Conservation (phyloP, 2,797 vertebrate genomes). For the Siniperca obscura region DNA sequence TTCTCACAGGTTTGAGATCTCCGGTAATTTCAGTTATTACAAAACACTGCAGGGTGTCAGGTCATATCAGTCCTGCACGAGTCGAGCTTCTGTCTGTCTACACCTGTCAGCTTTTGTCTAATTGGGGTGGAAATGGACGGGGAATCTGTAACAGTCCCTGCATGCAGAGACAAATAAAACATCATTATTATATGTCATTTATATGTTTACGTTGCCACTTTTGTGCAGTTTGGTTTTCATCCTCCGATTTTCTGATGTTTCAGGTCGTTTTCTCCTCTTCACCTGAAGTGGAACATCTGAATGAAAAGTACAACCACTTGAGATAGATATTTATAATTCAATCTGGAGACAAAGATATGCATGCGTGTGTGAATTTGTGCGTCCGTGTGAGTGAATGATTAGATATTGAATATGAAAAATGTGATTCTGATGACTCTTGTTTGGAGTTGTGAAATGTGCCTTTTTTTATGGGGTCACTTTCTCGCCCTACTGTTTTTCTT, state of each 20-base stretch:
- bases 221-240: background rate
- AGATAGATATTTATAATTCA: background rate
- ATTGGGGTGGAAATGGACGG: no score
- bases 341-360: background rate
- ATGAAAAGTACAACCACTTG: constrained; percentile 11
- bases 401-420: background rate
- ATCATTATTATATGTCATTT: background rate
- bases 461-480: constrained; percentile 56
- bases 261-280: background rate
- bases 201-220: background rate
- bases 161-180: background rate
- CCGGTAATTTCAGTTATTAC: background rate
- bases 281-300: background rate
- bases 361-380: background rate
- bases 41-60: background rate
- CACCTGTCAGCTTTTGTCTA: background rate
- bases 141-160: background rate
- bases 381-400: background rate
- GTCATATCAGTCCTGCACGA: background rate
- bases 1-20: no score
- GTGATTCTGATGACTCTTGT: constrained; percentile 35
- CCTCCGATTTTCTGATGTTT: background rate
- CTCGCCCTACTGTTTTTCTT: background rate
- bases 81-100: background rate
- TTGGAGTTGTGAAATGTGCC: constrained; percentile 68